A percentile compares a stretch with the other conserved stretches of the same genome.
Conservation (phyloP, 2,113 vertebrate species). For the Mobula hypostoma region DNA sequence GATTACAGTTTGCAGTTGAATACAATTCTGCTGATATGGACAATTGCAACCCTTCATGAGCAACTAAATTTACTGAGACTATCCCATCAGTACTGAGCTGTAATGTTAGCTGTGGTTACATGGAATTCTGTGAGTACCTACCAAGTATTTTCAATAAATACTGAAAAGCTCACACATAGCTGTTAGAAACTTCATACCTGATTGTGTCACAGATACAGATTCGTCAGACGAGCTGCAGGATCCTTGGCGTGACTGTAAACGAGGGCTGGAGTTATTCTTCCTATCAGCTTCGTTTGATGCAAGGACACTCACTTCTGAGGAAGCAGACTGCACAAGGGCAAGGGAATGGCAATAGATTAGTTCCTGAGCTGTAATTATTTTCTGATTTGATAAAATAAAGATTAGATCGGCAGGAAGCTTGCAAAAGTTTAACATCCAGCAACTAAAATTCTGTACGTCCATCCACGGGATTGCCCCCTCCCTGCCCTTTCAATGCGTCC, state of each 20-base stretch:
- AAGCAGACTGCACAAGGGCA: constrained; percentile 48
- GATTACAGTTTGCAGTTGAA: too few relatives aligned
- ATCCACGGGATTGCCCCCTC: too few relatives aligned
- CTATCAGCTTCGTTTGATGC: constrained; percentile 57
- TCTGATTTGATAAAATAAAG: neutral
- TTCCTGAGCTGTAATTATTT: neutral
- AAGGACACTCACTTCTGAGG: constrained; percentile 61
- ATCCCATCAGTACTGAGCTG: too few relatives aligned
- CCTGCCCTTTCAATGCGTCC: neutral
- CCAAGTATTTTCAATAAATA: too few relatives aligned
- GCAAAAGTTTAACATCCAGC: neutral
- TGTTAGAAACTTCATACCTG: constrained; percentile 60
- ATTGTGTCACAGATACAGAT: constrained; percentile 64
- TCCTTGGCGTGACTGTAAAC: constrained; percentile 58
- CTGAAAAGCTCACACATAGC: neutral
- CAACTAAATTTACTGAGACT: too few relatives aligned
- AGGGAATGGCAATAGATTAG: neutral
- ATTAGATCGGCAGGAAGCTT: neutral
- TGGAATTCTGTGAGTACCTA: too few relatives aligned
- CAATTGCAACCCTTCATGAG: too few relatives aligned
- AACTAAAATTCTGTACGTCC: too few relatives aligned
- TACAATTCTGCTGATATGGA: too few relatives aligned
- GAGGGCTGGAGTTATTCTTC: constrained; percentile 50
- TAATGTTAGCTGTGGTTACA: too few relatives aligned
- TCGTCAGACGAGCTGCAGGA: constrained; percentile 65